Evolutionary conservation across 2,888 invertebrate species (phyloP).

Genomic region (Magallana nippona): DNA sequence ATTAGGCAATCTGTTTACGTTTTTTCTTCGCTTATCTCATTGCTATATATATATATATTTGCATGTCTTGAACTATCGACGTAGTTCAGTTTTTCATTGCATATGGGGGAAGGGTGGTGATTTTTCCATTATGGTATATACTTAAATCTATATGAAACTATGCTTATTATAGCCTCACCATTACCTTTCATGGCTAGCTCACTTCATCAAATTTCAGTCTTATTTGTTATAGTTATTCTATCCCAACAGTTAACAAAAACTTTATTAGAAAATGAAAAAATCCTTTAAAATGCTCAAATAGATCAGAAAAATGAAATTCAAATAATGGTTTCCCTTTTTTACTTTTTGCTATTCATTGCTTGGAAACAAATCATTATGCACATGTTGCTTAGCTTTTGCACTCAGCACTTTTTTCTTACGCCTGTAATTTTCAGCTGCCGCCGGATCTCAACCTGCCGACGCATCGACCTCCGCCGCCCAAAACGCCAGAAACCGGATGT

Average conservation of each 20-base stretch:
- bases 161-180: neutral
- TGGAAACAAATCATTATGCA: neutral
- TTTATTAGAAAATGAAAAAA: too few species aligned
- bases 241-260: too few species aligned
- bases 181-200: neutral
- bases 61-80: neutral
- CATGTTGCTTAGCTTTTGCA: slow-evolving; percentile 24
- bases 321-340: neutral
- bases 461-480: neutral
- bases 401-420: slow-evolving; percentile 21
- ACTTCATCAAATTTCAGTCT: neutral
- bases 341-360: neutral
- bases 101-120: neutral
- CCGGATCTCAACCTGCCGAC: neutral
- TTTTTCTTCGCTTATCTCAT: neutral
- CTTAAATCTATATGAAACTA: neutral
- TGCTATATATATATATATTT: neutral
- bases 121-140: neutral
- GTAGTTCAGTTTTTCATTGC: neutral
- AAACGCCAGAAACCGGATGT: slow-evolving; percentile 16
- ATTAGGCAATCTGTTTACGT: neutral
- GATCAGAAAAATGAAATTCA: neutral
- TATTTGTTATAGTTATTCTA: too few species aligned
- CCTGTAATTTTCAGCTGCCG: slow-evolving; percentile 30
- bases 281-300: too few species aligned